Base-by-base conservation (phyloP, 2,888 invertebrate genomes). In the Pyrochroa serraticornis region DNA sequence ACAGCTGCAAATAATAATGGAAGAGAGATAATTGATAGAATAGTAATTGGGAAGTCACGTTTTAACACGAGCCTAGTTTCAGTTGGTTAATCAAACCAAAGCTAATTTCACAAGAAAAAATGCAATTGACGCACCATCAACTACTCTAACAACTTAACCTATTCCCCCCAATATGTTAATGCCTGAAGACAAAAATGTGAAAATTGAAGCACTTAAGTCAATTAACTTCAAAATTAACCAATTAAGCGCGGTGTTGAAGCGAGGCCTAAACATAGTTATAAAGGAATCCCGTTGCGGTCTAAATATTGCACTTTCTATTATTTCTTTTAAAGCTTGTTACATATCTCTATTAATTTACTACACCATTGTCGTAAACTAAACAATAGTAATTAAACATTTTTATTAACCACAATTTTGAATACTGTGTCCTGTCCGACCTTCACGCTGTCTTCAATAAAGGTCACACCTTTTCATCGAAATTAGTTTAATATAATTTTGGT, bases 271-370 rank as follows among this genome's bases (percentile, higher is more conserved):
- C 31, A 13, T 39, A 44, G 35, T 52, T 39, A 48, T 14, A 48
- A 52, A 58, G 45, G 46, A 47, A 58, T 63, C 56, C 43, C 53
- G 67, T 65, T 54, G 32, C 67, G 68, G 63, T 68, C 68, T 68
- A 59, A 48, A 67, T 66, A 47, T 13, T 54, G 39, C 50, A 62
- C 68, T 68, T 68, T 68, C 68, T 67, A 68, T 60, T 60, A 62
- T 62, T 54, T 37, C 38, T 46, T 33, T 39, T 39, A 9, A 7
- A 14, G 32, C 13, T 30, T 12, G 38, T 42, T 44, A 44, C 39
- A 46, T 48, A 36, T 41, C 6, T 7, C 22, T 22, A 22, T 22
- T 22, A 22, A 22, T 22, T 5, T 22, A 22, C 22, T 3, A 22
- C 22, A 22, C 22, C 22, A 22, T 22, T 22, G 22, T 22, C 22